Conservation (phyloP, 2,797 vertebrate species). For the Euthynnus affinis region DNA sequence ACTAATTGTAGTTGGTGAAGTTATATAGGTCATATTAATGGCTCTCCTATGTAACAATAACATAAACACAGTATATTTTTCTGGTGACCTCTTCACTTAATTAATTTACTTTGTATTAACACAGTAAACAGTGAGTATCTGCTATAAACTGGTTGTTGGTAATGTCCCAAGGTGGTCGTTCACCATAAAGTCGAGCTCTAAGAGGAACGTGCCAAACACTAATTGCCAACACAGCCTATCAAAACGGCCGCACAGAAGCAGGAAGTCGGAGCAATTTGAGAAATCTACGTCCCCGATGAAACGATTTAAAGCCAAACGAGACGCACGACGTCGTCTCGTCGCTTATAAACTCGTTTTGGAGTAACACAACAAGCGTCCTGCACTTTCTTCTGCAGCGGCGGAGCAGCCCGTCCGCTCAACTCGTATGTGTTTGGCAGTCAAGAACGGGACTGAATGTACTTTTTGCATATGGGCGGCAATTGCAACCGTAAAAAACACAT, state of each 20-base stretch:
- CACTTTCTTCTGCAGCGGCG: slow-evolving; percentile 40
- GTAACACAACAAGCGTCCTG: slow-evolving; percentile 41
- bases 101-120: neutral
- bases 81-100: neutral
- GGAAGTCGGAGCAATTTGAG: slow-evolving; percentile 74
- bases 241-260: slow-evolving; percentile 67
- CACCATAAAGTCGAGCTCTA: slow-evolving; percentile 44
- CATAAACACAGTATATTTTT: slow-evolving; percentile 2
- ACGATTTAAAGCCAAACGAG: slow-evolving; percentile 64
- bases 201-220: slow-evolving; percentile 75
- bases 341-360: slow-evolving; percentile 32
- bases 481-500: slow-evolving; percentile 68
- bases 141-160: slow-evolving; percentile 7
- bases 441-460: slow-evolving; percentile 81
- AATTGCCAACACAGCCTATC: slow-evolving; percentile 80
- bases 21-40: neutral
- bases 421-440: slow-evolving; percentile 62
- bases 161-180: slow-evolving; percentile 56
- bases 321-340: slow-evolving; percentile 57
- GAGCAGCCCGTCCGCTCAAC: slow-evolving; percentile 45
- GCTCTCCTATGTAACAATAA: neutral
- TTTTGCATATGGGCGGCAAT: slow-evolving; percentile 82
- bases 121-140: neutral
- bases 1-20: neutral
- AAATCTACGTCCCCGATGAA: slow-evolving; percentile 63